Evolutionary conservation across 2,888 invertebrate genomes (phyloP), one percentile per base, ranked within the genome.

Genomic region (Luperina testacea): DNA sequence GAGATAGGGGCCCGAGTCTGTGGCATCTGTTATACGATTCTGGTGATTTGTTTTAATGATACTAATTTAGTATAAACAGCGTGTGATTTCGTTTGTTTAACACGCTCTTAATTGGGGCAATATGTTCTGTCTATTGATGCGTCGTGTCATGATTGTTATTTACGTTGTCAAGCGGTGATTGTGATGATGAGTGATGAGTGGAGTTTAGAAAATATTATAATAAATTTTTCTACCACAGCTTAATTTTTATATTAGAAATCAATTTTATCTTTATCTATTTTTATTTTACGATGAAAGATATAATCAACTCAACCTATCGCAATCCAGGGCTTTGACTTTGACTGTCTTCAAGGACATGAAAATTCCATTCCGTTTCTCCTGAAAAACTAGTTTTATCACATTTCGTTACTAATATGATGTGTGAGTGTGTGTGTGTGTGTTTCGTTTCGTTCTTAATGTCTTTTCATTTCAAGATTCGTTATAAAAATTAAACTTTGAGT

Each of bases 31-130:
- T 93, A 90, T 92, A 92, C 90, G 93, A 92, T 92, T 95, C 92
- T 91, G 91, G 91, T 93, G 92, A 94, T 94, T 94, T 93, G 92
- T 92, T 94, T 94, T 95, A 95, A 95, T 95, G 92, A 91, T 89
- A 90, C 90, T 93, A 92, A 94, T 94, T 94, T 93, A 92, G 90
- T 93, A 92, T 90, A 93, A 93, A 95, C 93, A 94, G 84, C 91
- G 86, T 91, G 89, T 93, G 93, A 94, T 94, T 94, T 92, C 89
- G 86, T 90, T 91, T 91, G 91, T 84, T 90, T 87, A 90, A 90
- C 91, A 87, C 88, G 86, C 82, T 90, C 84, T 92, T 95, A 94
- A 95, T 95, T 94, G 92, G 86, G 89, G 90, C 92, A 92, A 94
- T 94, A 91, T 92, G 93, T 91, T 91, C 87, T 84, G 83, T 82